Evolutionary conservation across 2,113 vertebrate genomes (phyloP), one percentile per base, ranked within the genome.

Genomic region (Pithys albifrons): DNA sequence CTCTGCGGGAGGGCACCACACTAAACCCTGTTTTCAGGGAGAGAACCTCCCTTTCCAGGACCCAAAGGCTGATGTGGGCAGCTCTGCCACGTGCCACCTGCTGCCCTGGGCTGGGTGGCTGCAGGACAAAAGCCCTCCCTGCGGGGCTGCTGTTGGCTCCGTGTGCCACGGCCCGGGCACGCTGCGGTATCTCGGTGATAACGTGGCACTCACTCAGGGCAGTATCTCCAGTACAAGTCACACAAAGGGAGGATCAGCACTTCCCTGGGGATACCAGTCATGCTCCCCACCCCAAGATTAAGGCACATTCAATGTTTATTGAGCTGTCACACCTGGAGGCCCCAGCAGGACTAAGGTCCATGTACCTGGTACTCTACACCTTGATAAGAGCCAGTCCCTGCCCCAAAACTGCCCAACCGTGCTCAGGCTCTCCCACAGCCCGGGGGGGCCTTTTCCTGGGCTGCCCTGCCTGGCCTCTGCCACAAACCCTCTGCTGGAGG

Each of bases 261-360:
- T 93, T 95, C 94, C 94, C 37, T 54, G 77, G 89, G 70, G 81
- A 51, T 51, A 43, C 78, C 61, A 67, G 49, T 15, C 65, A 14
- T 37, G 2, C 66, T 96, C 91, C 85, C 91, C 66, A n/a, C 89
- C 91, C 89, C 10, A 2, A 65, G 89, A 82, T 72, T 85, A 93
- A 75, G 90, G 82, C 93, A 96, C 69, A 24, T 90, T 94, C 58
- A 95, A 88, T 96, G 92, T 96, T 97, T 84, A 91, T 88, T 1
- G 10, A 96, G 88, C 79, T 71, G 79, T 83, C 88, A 95, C 83
- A 1, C 93, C 92, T 80, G 35, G 59, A 33, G 90, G 95, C 93
- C 85, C 88, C 55, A 5, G 8, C 72, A 77, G 92, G 85, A 88
- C 45, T 55, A 41, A 77, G 72, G 78, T 82, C 70, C 81, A 28